Base-by-base conservation (phyloP, 2,797 vertebrate genomes). In the Kryptolebias ocellatus region DNA sequence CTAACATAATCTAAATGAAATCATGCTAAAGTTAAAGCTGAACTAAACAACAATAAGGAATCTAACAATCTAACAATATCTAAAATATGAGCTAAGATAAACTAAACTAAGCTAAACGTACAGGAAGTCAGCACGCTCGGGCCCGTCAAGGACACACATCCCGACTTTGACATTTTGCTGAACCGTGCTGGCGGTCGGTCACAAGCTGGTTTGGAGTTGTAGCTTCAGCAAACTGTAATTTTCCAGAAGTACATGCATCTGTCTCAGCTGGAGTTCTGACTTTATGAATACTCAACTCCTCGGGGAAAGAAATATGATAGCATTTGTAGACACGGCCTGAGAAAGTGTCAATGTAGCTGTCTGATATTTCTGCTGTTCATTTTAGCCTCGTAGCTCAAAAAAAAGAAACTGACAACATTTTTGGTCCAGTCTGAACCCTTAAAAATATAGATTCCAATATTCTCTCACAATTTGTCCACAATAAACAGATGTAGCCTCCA, bases 191-290 rank as follows among this genome's bases (percentile, higher is more conserved):
- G 60, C 16, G 57, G 85, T 79, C 84, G 70, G 78, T 81, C 79
- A 80, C 80, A 72, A 34, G 67, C 56, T 75, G 64, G 53, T 74
- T 68, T 42, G 20, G 46, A 78, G 65, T 65, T 78, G 54, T 72
- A 68, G 52, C 57, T 65, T 75, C 76, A 77, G 67, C 66, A 53
- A 78, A 79, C 64, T 65, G 81, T 76, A 69, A 67, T 83, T 81
- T 89, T 88, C 54, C 76, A 70, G 63, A 45, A 67, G 58, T 67
- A 68, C 70, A 74, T 73, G 78, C 83, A 84, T 78, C 87, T 64
- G 52, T 50, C 67, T 70, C 69, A 53, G 83, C 78, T 79, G 78
- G 71, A 84, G 78, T 60, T 86, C 67, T 65, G 70, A 78, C 68
- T 44, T 46, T 79, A 89, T 87, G 81, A 79, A 12, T 51, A 12